These are phyloP conservation scores for Chionodraco myersi DNA, from an alignment of 2,113 vertebrate genomes.

Conservation along the genomic window DNA sequence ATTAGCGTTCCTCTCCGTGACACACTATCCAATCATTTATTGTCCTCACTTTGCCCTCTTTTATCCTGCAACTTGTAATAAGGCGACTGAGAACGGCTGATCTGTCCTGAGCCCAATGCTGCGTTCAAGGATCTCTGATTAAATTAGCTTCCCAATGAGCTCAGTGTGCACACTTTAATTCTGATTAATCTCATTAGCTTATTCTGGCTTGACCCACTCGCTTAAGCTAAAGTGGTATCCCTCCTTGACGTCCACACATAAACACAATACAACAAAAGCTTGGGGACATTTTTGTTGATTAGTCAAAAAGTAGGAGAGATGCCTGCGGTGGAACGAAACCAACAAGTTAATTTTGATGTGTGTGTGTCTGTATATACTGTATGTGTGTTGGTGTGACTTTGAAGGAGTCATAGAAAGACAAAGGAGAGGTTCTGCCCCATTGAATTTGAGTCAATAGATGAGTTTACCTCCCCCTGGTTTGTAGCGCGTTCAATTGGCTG, in stretches of 20 bases:
- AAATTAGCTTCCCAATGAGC: slow-evolving; percentile 55
- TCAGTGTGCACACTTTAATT: slow-evolving; percentile 61
- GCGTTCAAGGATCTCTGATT: slow-evolving; percentile 52
- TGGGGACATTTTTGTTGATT: slow-evolving; percentile 1
- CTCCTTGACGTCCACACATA: background rate
- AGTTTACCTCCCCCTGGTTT: too few species aligned
- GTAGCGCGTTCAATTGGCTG: too few species aligned
- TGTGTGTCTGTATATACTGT: too few species aligned
- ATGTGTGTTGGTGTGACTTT: too few species aligned
- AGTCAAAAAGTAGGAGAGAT: background rate
- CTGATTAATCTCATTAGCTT: slow-evolving; percentile 61
- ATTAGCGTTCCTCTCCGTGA: background rate
- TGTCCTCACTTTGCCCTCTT: slow-evolving; percentile 8
- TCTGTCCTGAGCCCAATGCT: slow-evolving; percentile 16
- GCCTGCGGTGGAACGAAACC: background rate
- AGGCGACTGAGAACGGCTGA: slow-evolving; percentile 35
- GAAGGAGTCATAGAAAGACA: too few species aligned
- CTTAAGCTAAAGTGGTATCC: slow-evolving; percentile 38
- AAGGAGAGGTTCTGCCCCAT: background rate
- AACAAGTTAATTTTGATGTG: background rate
- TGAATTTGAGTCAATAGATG: background rate
- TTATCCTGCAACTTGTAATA: slow-evolving; percentile 7
- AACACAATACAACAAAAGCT: slow-evolving; percentile 1
- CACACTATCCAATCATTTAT: background rate
- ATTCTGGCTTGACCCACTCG: slow-evolving; percentile 22